Evolutionary conservation across 2,888 invertebrate genomes (phyloP).

Genomic region (Athalia cordata): DNA sequence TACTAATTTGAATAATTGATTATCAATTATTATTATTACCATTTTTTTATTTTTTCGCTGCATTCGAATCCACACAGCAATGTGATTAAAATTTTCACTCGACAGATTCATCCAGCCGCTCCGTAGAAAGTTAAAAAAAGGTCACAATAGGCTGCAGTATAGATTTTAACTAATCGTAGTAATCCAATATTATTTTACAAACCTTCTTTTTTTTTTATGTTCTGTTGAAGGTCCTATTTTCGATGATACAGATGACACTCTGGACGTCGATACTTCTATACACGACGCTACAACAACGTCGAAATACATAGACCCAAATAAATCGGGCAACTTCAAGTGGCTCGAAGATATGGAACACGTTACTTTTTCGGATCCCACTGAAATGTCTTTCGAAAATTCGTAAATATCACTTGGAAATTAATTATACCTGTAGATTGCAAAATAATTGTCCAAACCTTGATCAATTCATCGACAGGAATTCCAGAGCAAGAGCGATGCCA

Average conservation of each 20-base stretch:
- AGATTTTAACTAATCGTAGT: not conserved
- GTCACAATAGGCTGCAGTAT: not conserved
- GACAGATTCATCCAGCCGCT: no score
- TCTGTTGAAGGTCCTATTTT: not conserved
- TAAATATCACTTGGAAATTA: not conserved
- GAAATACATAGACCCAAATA: not conserved
- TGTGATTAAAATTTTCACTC: no score
- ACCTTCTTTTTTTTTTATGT: not conserved
- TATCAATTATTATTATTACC: not conserved
- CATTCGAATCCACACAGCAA: not conserved
- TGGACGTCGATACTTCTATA: slow-evolving; percentile 3
- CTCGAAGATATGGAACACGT: slow-evolving; percentile 12
- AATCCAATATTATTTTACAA: not conserved
- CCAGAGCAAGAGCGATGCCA: not conserved
- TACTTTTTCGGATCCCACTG: not conserved
- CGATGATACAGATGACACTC: not conserved
- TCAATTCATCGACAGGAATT: not conserved
- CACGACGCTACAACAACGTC: not conserved
- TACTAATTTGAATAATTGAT: not conserved
- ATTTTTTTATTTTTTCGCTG: not conserved
- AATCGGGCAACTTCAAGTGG: slow-evolving; percentile 11
- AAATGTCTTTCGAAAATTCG: not conserved
- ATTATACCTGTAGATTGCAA: not conserved
- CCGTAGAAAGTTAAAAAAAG: no score
- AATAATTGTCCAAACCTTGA: not conserved